Percentiles rank a stretch among this genome's conserved stretches.
Evolutionary conservation across 2,888 invertebrate species (phyloP).

Genomic region (Tetrapedia diversipes): DNA sequence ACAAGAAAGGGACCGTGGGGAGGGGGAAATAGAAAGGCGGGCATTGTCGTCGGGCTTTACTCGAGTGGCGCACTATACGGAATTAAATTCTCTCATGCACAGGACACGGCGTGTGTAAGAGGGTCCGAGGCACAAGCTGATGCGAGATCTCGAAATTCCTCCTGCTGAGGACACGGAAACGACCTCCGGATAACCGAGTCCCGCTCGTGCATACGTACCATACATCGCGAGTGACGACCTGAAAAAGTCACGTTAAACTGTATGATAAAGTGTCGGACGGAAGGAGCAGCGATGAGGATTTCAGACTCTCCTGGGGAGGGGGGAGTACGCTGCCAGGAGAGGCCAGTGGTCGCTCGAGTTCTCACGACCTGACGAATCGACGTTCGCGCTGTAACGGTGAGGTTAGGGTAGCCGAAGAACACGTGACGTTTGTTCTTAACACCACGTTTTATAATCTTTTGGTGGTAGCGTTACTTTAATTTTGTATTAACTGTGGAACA

Average conservation of each 20-base stretch:
- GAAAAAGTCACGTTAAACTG: conserved; percentile 72
- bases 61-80: conserved; percentile 25
- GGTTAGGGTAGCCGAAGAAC: conserved; percentile 6
- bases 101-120: conserved; percentile 25
- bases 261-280: conserved; percentile 78
- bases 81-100: conserved; percentile 60
- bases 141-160: conserved; percentile 67
- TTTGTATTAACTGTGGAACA: too few species aligned
- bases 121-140: conserved; percentile 41
- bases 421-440: conserved; percentile 9
- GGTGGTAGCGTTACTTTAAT: too few species aligned
- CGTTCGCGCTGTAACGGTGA: conserved; percentile 21
- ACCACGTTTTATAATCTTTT: too few species aligned
- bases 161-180: conserved; percentile 71
- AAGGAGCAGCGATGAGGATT: conserved; percentile 68
- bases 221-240: conserved; percentile 61
- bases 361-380: conserved; percentile 74
- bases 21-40: conserved; percentile 20
- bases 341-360: conserved; percentile 74
- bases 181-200: conserved; percentile 64
- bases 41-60: conserved; percentile 35
- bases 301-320: conserved; percentile 61
- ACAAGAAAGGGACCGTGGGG: background rate
- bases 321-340: conserved; percentile 65
- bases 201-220: conserved; percentile 68